Base-by-base conservation (phyloP, 1,140 invertebrate species). In the Rhagoletis pomonella region DNA sequence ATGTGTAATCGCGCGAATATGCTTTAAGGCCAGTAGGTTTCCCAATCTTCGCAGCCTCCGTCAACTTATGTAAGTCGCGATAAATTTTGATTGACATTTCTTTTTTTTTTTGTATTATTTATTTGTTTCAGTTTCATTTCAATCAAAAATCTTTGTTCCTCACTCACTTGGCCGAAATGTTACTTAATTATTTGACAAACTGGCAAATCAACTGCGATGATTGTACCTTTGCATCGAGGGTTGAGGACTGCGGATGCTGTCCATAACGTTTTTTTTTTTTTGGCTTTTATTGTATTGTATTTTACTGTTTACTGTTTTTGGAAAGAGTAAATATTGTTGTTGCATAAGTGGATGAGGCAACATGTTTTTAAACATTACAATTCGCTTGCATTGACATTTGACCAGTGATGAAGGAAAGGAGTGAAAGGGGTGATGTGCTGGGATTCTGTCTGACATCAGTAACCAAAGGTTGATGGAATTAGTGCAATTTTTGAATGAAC, bases 1-100 rank as follows among this genome's bases (percentile, higher is more conserved):
- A 73, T 14, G 39, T 73, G 42, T 73, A 39, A 6, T 39, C 19
- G 9, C 42, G 5, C 29, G 17, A 19, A 65, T 1, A 7, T 65
- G 42, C 4, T 39, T 9, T 73, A 6, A 12, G 19, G 39, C 29
- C 67, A 14, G 9, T 42, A 73, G 10, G 39, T 39, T 73, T 73
- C 42, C 17, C 44, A 85, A 62, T 85, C 42, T 62, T 29, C 59
- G 14, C 55, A 60, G 29, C 73, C 47, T 12, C 6, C 69, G 17
- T 77, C 69, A 81, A 55, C 73, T 81, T 50, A n/a, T n/a, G n/a
- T n/a, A n/a, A n/a, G 73, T 55, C 47, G 73, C 47, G 4, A 19
- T 81, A 50, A 29, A 55, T 55, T 85, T 85, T 85, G 84, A 85
- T 85, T 85, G 84, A 85, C 84, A 85, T 47, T 47, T 73, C 29